Base-by-base conservation (phyloP, 2,888 invertebrate genomes). In the Orthosia incerta region DNA sequence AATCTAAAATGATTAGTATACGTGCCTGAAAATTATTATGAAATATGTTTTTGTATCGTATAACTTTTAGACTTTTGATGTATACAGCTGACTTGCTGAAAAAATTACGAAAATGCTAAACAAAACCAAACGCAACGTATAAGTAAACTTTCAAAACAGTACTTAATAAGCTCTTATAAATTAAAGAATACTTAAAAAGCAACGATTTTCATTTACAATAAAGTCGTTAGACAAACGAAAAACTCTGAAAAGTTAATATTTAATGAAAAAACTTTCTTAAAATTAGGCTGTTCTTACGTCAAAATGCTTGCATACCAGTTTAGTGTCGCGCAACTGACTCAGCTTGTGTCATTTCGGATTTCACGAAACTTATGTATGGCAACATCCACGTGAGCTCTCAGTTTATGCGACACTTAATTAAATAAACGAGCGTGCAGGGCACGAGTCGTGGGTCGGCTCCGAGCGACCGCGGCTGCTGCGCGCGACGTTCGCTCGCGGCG, bases 361-460 rank as follows among this genome's bases (percentile, higher is more conserved):
- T 85, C 89, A 89, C 89, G 87, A 88, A 90, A 90, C 88, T 89
- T 87, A 79, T 39, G 39, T 87, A 82, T 85, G 79, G 86, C 86
- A 87, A 89, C 89, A 91, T 91, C 91, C 91, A 92, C 91, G 93
- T 93, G 93, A 92, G 92, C 90, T 91, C 88, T 90, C 89, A 92
- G 93, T 95, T 94, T 91, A 92, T 93, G 91, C 87, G 91, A 91
- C 95, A 95, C 95, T 94, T 94, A 94, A 95, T 95, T 94, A 90
- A 90, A 93, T 95, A 92, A 93, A 91, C 90, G 92, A 91, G 89
- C 86, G 90, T 86, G 89, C 84, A 79, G 86, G 79, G 80, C 76
- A 74, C 85, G 74, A 80, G 71, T 86, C 51, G 88, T 80, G 84
- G 88, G 86, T 89, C 82, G 86, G 83, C 66, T 60, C 84, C 88